phyloP scores from a whole-genome alignment of 2,888 invertebrate genomes.

The Lissonota sp. region DNA sequence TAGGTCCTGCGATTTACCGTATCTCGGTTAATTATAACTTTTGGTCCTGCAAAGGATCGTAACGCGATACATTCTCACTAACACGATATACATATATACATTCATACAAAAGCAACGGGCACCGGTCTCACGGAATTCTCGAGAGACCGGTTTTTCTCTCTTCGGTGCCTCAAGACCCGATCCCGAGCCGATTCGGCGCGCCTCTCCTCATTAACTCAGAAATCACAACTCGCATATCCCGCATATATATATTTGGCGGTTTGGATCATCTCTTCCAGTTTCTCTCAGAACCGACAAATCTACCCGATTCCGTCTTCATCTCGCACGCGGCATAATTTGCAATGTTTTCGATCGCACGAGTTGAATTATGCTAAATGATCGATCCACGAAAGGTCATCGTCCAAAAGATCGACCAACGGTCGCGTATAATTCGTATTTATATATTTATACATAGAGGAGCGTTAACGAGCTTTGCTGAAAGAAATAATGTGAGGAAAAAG shows the following conservation, averaged over 20 bases:
- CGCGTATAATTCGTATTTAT: no score
- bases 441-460: background rate
- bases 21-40: constrained; percentile 55
- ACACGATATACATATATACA: background rate
- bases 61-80: constrained; percentile 41
- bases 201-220: background rate
- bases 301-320: background rate
- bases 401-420: background rate
- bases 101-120: constrained; percentile 29
- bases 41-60: constrained; percentile 39
- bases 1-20: constrained; percentile 44
- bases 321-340: background rate
- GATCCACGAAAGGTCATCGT: constrained; percentile 31
- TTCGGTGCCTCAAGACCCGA: constrained; percentile 34
- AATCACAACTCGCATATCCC: no score
- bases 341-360: constrained; percentile 20
- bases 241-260: background rate
- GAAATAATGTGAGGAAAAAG: background rate
- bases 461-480: constrained; percentile 3
- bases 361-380: constrained; percentile 1
- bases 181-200: background rate
- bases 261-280: background rate
- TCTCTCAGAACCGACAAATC: background rate
- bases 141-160: constrained; percentile 59
- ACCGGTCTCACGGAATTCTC: constrained; percentile 62